Conservation (phyloP, 2,888 invertebrate species). For the Diogma glabrata region DNA sequence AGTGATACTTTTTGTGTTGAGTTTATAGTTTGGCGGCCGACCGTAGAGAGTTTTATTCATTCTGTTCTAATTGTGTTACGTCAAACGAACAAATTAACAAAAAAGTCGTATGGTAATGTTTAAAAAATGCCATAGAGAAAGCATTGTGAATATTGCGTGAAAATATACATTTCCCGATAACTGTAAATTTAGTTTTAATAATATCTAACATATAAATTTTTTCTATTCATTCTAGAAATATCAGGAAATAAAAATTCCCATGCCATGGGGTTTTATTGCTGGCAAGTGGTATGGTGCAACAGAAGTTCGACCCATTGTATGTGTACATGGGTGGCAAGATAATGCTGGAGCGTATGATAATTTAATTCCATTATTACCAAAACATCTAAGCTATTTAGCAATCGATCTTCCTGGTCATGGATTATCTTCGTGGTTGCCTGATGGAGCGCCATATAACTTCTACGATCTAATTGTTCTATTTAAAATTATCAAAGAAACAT, state of each 20-base stretch:
- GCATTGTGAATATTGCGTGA: too few relatives aligned
- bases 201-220: too few relatives aligned
- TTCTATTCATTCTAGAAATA: too few relatives aligned
- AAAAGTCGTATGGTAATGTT: too few relatives aligned
- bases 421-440: conserved; percentile 51
- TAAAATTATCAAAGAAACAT: conserved; percentile 47
- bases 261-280: conserved; percentile 56
- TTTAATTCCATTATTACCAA: conserved; percentile 47
- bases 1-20: too few relatives aligned
- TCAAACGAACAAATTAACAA: too few relatives aligned
- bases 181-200: too few relatives aligned
- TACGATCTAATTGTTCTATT: conserved; percentile 39
- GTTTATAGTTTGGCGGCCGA: too few relatives aligned
- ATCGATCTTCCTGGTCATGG: conserved; percentile 64
- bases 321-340: conserved; percentile 69
- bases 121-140: too few relatives aligned
- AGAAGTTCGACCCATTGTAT: conserved; percentile 49
- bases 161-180: too few relatives aligned
- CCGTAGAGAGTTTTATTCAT: too few relatives aligned
- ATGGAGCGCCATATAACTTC: conserved; percentile 40
- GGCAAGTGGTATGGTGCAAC: conserved; percentile 60
- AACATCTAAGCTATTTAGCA: conserved; percentile 43
- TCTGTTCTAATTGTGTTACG: too few relatives aligned
- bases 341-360: conserved; percentile 67
- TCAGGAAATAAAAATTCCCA: conserved; percentile 51